Evolutionary conservation across 2,113 vertebrate genomes (phyloP), one percentile per base, ranked within the genome.

Genomic region (Talpa occidentalis): DNA sequence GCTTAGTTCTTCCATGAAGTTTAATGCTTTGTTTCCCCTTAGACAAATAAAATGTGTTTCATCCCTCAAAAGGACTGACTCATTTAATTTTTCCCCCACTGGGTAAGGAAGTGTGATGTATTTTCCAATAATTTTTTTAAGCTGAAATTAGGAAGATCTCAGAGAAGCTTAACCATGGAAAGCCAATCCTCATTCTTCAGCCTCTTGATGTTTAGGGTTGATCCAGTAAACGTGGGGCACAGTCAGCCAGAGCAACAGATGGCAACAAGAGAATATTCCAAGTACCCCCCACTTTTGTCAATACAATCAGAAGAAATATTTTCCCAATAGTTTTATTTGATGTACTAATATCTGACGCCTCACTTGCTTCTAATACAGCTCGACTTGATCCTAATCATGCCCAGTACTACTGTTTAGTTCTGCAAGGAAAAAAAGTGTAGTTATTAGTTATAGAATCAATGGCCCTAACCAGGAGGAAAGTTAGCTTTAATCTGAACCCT

Each of bases 91-190:
- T 62, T 78, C 54, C 22, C 35, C 49, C 80, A 77, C 8, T 42
- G 59, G 4, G 28, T n/a, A 76, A 35, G 76, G 26, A 90, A 87
- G 32, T 62, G 28, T n/a, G 37, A 16, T 85, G 0, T 62, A 88
- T 88, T 93, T 74, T 94, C 56, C 88, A 80, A 69, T 52, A 91
- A 62, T 52, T 95, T 90, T 59, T 78, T 56, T 64, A 91, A 54
- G 10, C n/a, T 69, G 64, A 47, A 22, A 35, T 76, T 78, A 70
- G 78, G 49, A 90, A 42, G 32, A 60, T 70, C 69, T 86, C 40
- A 66, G 69, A 60, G 69, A 85, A 90, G 82, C 40, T 66, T 1
- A 88, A 85, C 59, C 60, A 28, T 24, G 30, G 32, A 72, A 49
- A 47, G 5, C 3, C 24, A 37, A 12, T 37, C 64, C 6, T 83